A percentile compares a stretch with the other conserved stretches of the same genome.
These are phyloP conservation scores for Typhlichthys eigenmanni DNA, from an alignment of 2,797 vertebrate genomes.

Conservation along the genomic window DNA sequence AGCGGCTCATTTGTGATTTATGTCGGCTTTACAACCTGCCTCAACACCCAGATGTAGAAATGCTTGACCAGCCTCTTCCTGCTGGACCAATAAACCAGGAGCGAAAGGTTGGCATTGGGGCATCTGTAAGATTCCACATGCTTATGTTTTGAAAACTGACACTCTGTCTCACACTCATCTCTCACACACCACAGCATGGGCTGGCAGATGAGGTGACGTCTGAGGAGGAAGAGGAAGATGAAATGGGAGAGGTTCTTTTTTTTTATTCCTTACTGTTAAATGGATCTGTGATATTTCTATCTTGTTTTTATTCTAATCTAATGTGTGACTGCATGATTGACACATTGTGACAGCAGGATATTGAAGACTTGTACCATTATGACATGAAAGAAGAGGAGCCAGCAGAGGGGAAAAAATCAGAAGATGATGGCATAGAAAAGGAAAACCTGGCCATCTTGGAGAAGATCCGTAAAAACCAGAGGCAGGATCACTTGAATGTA, in stretches of 20 bases:
- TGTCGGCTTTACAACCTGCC: constrained; percentile 97
- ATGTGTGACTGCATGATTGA: constrained; percentile 18
- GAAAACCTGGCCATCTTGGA: constrained; percentile 97
- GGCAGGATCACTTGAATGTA: constrained; percentile 98
- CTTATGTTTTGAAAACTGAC: not conserved
- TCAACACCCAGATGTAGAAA: constrained; percentile 97
- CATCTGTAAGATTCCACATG: not conserved
- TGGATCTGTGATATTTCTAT: not conserved
- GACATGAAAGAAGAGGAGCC: constrained; percentile 99
- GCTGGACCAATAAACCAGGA: constrained; percentile 85
- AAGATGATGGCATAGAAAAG: constrained; percentile 97
- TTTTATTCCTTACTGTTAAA: constrained; percentile 7
- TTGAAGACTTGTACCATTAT: constrained; percentile 96
- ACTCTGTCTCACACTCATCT: not conserved
- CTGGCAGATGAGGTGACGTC: constrained; percentile 91
- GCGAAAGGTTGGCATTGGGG: constrained; percentile 57
- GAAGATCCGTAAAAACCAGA: constrained; percentile 98
- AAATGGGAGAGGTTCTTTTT: constrained; percentile 90
- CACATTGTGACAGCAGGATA: constrained; percentile 80
- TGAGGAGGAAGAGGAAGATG: constrained; percentile 95
- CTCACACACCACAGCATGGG: constrained; percentile 59
- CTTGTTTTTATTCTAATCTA: not conserved
- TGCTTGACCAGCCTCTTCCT: constrained; percentile 95
- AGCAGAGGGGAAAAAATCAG: constrained; percentile 90
- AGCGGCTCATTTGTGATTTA: constrained; percentile 95